Evolutionary conservation across 2,797 vertebrate genomes (phyloP), one percentile per base, ranked within the genome.

Genomic region (Malacoctenus gilli): DNA sequence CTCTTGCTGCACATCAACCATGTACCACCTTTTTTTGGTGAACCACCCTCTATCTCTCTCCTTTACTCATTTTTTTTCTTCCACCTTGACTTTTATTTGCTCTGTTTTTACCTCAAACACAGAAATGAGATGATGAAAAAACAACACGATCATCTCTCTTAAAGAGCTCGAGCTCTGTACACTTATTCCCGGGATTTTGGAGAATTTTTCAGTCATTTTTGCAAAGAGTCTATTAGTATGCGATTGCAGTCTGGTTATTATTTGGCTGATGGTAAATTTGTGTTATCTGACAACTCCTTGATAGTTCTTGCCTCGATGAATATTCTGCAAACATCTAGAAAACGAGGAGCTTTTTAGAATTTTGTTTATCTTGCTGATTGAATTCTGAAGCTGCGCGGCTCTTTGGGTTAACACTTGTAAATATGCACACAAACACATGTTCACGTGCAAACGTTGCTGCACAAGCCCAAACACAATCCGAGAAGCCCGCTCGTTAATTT

Each of bases 351-450:
- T 61, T 50, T 55, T 70, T 46, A 34, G 41, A 75, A 82, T 50
- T 55, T 57, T 79, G 46, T 77, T 80, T 62, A 72, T 77, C 50
- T 40, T 46, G 62, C 49, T 82, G 64, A 81, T 84, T 88, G 77
- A 77, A 72, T 81, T 65, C 21, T 67, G 35, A 25, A 22, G 23
- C 28, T 68, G 49, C 43, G 41, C 37, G 37, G 37, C 37, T 13
- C 18, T 13, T 4, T 12, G 60, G 28, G 52, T 48, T 59, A 42
- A 61, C 59, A 35, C 49, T n/a, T 23, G 16, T 36, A 66, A 59
- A 41, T 46, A 44, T 7, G 32, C 59, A 48, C 42, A 58, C 14
- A 50, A 54, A 60, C 60, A 57, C 68, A 36, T 34, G 30, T 51
- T 16, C 10, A 3, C 32, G 7, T 36, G 37, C 2, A 1, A 41